These are phyloP conservation scores for Phyllostomus hastatus DNA, from an alignment of 2,113 vertebrate species.

Conservation along the genomic window DNA sequence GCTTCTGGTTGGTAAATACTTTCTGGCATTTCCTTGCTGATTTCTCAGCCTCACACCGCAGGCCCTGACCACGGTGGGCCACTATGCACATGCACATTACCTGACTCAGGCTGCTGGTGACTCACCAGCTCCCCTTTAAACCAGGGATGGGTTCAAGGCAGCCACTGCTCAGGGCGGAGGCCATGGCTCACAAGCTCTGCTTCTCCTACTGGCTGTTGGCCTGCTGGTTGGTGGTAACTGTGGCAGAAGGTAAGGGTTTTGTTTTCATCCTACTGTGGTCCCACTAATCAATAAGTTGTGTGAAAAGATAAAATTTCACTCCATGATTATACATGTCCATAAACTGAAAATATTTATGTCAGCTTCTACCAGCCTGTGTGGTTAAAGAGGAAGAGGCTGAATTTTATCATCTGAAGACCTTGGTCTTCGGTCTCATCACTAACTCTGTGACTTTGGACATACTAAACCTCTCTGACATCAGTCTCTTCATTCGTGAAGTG, in stretches of 20 bases:
- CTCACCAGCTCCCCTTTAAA: slow-evolving; percentile 65
- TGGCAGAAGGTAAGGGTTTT: slow-evolving; percentile 68
- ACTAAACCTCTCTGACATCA: not conserved
- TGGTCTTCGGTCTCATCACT: not conserved
- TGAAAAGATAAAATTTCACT: not conserved
- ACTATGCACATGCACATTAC: slow-evolving; percentile 30
- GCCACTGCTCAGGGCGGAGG: not conserved
- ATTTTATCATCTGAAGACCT: not conserved
- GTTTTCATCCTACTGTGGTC: not conserved
- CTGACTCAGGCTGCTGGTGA: slow-evolving; percentile 40
- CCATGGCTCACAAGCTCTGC: slow-evolving; percentile 53
- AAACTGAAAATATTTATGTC: not conserved
- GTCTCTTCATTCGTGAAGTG: not conserved
- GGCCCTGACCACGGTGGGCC: slow-evolving; percentile 25
- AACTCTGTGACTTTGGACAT: not conserved
- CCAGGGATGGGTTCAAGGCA: not conserved
- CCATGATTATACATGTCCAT: not conserved
- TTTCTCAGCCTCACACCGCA: slow-evolving; percentile 9
- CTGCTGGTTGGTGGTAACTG: slow-evolving; percentile 39
- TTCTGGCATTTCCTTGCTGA: slow-evolving; percentile 52
- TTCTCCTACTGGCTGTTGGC: slow-evolving; percentile 9
- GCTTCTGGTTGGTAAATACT: slow-evolving; percentile 32
- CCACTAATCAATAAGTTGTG: not conserved
- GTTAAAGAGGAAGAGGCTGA: not conserved
- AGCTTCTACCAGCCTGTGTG: not conserved